These are phyloP conservation scores for Colletes collaris DNA, from an alignment of 2,888 invertebrate genomes.

Conservation along the genomic window DNA sequence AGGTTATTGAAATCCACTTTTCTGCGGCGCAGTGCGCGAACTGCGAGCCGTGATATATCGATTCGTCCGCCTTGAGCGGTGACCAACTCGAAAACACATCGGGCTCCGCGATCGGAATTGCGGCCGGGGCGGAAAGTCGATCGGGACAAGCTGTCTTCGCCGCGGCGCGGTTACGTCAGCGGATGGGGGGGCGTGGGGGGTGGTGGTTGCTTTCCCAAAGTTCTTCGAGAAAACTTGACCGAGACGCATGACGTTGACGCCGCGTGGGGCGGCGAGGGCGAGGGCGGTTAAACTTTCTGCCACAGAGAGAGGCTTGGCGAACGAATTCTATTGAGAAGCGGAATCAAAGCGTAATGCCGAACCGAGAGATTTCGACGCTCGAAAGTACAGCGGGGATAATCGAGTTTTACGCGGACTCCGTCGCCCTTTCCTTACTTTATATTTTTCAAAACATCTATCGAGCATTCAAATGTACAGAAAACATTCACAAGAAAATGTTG, in stretches of 20 bases:
- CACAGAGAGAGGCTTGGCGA: conserved; percentile 56
- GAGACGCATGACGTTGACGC: conserved; percentile 54
- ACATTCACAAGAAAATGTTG: too few species aligned
- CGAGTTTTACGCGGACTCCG: conserved; percentile 13
- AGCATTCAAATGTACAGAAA: too few species aligned
- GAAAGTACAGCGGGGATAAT: conserved; percentile 49
- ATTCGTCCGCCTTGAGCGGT: conserved; percentile 62
- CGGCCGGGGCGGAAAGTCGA: conserved; percentile 6
- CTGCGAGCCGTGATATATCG: conserved; percentile 68
- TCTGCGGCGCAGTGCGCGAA: conserved; percentile 57
- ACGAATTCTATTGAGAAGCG: conserved; percentile 54
- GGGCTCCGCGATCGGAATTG: conserved; percentile 4
- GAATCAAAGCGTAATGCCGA: conserved; percentile 72
- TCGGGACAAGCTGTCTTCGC: conserved; percentile 31
- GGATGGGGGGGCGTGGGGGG: neutral
- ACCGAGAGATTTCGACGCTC: conserved; percentile 69
- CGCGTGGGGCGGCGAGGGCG: conserved; percentile 36
- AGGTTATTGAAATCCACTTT: conserved; percentile 78
- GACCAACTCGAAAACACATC: conserved; percentile 61
- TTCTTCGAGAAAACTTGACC: conserved; percentile 62
- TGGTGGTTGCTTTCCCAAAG: conserved; percentile 37
- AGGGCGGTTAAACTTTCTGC: conserved; percentile 63
- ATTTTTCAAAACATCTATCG: too few species aligned
- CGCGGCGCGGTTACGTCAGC: conserved; percentile 22
- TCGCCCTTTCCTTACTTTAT: neutral